Evolutionary conservation across 2,113 vertebrate species (phyloP), one percentile per base, ranked within the genome.

Genomic region (Neodon shergylaensis): DNA sequence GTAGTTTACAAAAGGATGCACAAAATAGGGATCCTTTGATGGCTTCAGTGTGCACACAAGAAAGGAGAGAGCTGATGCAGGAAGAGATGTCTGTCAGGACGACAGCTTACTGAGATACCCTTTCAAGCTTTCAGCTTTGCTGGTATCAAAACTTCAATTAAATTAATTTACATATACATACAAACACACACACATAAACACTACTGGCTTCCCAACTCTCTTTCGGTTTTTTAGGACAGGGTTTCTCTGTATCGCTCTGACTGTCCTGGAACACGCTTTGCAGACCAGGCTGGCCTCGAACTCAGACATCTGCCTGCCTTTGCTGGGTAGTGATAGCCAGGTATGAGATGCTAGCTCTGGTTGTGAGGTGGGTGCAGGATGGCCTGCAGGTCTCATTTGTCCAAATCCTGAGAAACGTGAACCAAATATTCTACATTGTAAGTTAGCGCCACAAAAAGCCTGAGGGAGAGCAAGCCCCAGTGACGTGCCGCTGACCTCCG

Each of bases 1-100:
- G 63, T 90, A 86, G 47, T 87, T 92, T 86, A 39, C 81, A 95
- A 82, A 86, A 83, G 68, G 63, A 84, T 36, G 89, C 84, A 95
- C 39, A 87, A 93, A 85, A 70, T 33, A 87, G 73, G 90, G 73
- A 77, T 72, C 94, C 86, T 74, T 86, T 78, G 87, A 91, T 90
- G 94, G 36, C 24, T 90, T 66, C 49, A 52, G 73, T 10, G 33
- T 39, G 49, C 44, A 2, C 28, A 87, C 11, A 78, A 65, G 85
- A 88, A 82, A 49, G 77, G 28, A 89, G 65, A 73, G 44, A 89
- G 65, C 39, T 28, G 39, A 76, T 7, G 39, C 49, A 33, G 26
- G 28, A 91, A 90, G 52, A 82, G 73, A 17, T 12, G 52, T 36
- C 61, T 26, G 66, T 28, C 12, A 9, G 63, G 36, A 74, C 13